Percentiles rank a stretch among this genome's conserved stretches.
Conservation (phyloP, 2,113 vertebrate species). For the Eudorcas thomsonii region DNA sequence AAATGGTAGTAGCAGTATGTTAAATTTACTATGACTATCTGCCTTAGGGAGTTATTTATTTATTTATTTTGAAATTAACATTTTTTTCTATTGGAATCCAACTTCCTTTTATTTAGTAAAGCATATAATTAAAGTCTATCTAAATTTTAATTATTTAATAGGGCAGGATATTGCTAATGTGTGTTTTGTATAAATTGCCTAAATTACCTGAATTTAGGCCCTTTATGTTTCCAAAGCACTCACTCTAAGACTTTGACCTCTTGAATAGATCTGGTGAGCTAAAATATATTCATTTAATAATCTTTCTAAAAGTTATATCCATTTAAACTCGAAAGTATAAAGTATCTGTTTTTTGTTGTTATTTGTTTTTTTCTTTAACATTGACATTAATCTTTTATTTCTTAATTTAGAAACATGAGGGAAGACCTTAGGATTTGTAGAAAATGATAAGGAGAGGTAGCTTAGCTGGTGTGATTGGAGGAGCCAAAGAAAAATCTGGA, state of each 20-base stretch:
- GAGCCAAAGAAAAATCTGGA: slow-evolving; percentile 4
- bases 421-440: not conserved
- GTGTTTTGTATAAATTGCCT: slow-evolving; percentile 29
- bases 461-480: not conserved
- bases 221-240: slow-evolving; percentile 11
- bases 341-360: not conserved
- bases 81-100: slow-evolving; percentile 31
- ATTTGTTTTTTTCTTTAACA: not conserved
- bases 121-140: slow-evolving; percentile 25
- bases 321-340: not conserved
- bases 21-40: slow-evolving; percentile 32
- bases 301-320: not conserved
- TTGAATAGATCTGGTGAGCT: not conserved
- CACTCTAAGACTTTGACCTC: not conserved
- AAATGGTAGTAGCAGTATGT: not conserved
- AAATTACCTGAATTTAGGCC: slow-evolving; percentile 21
- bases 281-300: not conserved
- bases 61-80: slow-evolving; percentile 45
- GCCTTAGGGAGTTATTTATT: slow-evolving; percentile 17
- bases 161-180: not conserved
- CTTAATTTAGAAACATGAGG: not conserved
- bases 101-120: slow-evolving; percentile 45
- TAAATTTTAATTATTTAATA: slow-evolving; percentile 43
- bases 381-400: slow-evolving; percentile 22
- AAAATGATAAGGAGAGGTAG: not conserved